phyloP scores from a whole-genome alignment of 2,888 invertebrate species.

The Meteorus cinctellus region DNA sequence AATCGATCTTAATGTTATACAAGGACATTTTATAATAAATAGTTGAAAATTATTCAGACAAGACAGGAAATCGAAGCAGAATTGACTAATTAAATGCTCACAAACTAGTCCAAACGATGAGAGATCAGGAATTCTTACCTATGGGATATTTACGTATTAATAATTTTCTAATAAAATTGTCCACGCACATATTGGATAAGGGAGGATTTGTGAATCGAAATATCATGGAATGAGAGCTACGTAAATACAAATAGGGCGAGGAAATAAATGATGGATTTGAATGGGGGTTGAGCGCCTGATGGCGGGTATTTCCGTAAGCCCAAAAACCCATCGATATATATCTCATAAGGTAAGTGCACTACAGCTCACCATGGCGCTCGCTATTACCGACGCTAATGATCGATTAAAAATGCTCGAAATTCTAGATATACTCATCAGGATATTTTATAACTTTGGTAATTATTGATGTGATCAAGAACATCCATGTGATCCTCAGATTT shows the following conservation, averaged over 20 bases:
- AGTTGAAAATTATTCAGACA: conserved; percentile 16
- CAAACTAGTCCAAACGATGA: no score
- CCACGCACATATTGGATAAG: no score
- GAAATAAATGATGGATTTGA: conserved; percentile 2
- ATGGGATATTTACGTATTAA: no score
- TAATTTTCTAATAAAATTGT: no score
- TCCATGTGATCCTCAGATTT: no score
- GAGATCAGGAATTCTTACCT: no score
- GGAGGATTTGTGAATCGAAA: no score
- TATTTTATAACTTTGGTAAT: not conserved
- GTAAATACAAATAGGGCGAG: conserved; percentile 14
- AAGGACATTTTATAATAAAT: not conserved
- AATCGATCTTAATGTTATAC: not conserved
- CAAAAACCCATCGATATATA: conserved; percentile 37
- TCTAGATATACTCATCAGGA: not conserved
- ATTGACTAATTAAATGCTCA: no score
- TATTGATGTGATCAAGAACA: not conserved
- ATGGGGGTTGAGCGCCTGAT: conserved; percentile 6
- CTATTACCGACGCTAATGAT: conserved; percentile 53
- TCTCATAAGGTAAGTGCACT: conserved; percentile 64
- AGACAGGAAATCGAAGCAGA: not conserved
- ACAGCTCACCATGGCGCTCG: conserved; percentile 48
- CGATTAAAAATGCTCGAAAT: conserved; percentile 33
- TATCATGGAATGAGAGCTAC: no score
- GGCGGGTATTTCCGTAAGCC: conserved; percentile 17